A percentile compares a stretch with the other conserved stretches of the same genome.
phyloP scores from a whole-genome alignment of 2,797 vertebrate species.

The Myoxocephalus aenaeus region DNA sequence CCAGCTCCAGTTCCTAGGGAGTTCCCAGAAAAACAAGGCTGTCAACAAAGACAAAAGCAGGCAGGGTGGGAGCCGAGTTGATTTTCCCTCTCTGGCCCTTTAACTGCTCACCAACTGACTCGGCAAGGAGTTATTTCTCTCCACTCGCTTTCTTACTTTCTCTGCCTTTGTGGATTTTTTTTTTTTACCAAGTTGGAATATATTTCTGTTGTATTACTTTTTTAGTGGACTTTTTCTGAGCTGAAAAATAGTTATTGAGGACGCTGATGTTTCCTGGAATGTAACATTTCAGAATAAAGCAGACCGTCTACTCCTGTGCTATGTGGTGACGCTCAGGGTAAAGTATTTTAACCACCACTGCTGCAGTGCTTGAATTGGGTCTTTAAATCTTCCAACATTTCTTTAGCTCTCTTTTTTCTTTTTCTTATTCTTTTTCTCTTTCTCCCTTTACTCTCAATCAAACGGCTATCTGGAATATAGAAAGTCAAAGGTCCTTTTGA shows the following conservation, averaged over 20 bases:
- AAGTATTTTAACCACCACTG: constrained; percentile 63
- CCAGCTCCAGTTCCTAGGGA: constrained; percentile 72
- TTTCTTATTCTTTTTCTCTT: constrained; percentile 16
- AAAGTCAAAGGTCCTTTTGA: constrained; percentile 61
- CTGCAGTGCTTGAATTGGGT: constrained; percentile 40
- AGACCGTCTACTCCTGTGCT: constrained; percentile 47
- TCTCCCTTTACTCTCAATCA: constrained; percentile 26
- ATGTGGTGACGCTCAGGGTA: constrained; percentile 68
- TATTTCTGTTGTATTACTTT: constrained; percentile 39
- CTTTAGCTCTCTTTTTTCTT: constrained; percentile 8
- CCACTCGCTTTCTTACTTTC: constrained; percentile 32
- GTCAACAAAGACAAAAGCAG: constrained; percentile 70
- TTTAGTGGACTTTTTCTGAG: constrained; percentile 34
- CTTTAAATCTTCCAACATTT: constrained; percentile 35
- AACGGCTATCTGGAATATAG: constrained; percentile 27
- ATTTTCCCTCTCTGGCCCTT: constrained; percentile 61
- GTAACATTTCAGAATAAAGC: constrained; percentile 49
- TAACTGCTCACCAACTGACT: constrained; percentile 71
- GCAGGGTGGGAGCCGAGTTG: constrained; percentile 45
- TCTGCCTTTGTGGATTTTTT: constrained; percentile 44
- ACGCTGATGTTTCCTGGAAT: constrained; percentile 52
- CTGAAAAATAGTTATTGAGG: constrained; percentile 32
- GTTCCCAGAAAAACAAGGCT: constrained; percentile 79
- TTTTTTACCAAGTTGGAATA: constrained; percentile 37
- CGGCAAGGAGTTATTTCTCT: constrained; percentile 58